phyloP scores from a whole-genome alignment of 2,113 vertebrate species.

The Stegastes partitus region DNA sequence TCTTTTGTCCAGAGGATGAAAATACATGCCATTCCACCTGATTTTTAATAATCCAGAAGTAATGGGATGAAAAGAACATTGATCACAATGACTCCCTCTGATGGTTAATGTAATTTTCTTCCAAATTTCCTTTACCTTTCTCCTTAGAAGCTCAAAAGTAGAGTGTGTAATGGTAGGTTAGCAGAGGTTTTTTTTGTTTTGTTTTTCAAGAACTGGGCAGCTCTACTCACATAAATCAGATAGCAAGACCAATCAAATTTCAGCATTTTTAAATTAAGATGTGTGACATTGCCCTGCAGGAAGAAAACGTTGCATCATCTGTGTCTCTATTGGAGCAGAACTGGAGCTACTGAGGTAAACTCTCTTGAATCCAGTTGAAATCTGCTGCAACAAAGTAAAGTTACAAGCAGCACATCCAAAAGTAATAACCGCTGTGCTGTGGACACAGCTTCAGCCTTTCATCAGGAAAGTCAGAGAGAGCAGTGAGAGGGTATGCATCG shows the following conservation, averaged over 20 bases:
- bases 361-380: slow-evolving; percentile 31
- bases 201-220: background rate
- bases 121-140: background rate
- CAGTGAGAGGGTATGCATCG: slow-evolving; percentile 12
- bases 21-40: slow-evolving; percentile 8
- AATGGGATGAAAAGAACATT: slow-evolving; percentile 22
- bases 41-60: slow-evolving; percentile 28
- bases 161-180: background rate
- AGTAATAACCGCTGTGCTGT: slow-evolving; percentile 19
- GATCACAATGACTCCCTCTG: slow-evolving; percentile 22
- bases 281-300: slow-evolving; percentile 9
- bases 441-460: slow-evolving; percentile 22
- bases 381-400: slow-evolving; percentile 24
- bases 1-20: slow-evolving; percentile 9
- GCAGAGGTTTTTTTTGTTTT: no score
- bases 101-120: slow-evolving; percentile 26
- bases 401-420: slow-evolving; percentile 15
- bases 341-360: slow-evolving; percentile 23
- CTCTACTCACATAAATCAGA: slow-evolving; percentile 24
- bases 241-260: slow-evolving; percentile 35
- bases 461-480: slow-evolving; percentile 28
- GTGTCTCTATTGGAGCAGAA: slow-evolving; percentile 38
- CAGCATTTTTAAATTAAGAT: slow-evolving; percentile 27
- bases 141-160: background rate
- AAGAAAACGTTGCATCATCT: slow-evolving; percentile 53